Evolutionary conservation across 2,113 vertebrate genomes (phyloP), one percentile per base, ranked within the genome.

Genomic region (Callipepla squamata): DNA sequence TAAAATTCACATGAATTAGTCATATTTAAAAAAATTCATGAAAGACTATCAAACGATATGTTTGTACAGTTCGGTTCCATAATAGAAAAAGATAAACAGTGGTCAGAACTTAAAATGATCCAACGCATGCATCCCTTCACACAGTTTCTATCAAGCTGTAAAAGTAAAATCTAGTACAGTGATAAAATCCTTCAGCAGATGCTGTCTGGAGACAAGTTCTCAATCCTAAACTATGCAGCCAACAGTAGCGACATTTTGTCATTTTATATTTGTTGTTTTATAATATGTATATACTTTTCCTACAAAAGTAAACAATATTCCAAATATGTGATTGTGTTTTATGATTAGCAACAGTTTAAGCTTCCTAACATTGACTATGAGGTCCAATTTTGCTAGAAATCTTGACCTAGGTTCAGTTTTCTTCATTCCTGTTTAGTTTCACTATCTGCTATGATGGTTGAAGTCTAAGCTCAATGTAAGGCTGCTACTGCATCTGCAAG

Each of bases 51-150:
- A 76, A 66, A 58, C 28, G 4, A 8, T 58, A 36, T 28, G 2
- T 45, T 57, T 57, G 30, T 19, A 79, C 40, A 75, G 30, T 61
- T 67, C 28, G 44, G 20, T n/a, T 68, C 30, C 51, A 51, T 70
- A 72, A n/a, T 36, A 70, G 36, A 86, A 78, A 81, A 83, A 23
- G 10, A 34, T 22, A 26, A 89, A n/a, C 30, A 75, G 28, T 26
- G n/a, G 73, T 17, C 4, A 21, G 53, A 89, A 61, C 17, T 58
- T 23, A 67, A 68, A 94, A 55, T 19, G 6, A 80, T 74, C 47
- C n/a, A 67, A 21, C 36, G 45, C 11, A 36, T 1, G 26, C 51
- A 72, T 65, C 0, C 0, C 26, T 58, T 38, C 2, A 2, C 19
- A 22, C 13, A 69, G 28, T 51, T 50, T 40, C 14, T 7, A 88